A percentile compares a stretch with the other conserved stretches of the same genome.
These are phyloP conservation scores for Empidonax traillii DNA, from an alignment of 2,113 vertebrate genomes.

Conservation along the genomic window DNA sequence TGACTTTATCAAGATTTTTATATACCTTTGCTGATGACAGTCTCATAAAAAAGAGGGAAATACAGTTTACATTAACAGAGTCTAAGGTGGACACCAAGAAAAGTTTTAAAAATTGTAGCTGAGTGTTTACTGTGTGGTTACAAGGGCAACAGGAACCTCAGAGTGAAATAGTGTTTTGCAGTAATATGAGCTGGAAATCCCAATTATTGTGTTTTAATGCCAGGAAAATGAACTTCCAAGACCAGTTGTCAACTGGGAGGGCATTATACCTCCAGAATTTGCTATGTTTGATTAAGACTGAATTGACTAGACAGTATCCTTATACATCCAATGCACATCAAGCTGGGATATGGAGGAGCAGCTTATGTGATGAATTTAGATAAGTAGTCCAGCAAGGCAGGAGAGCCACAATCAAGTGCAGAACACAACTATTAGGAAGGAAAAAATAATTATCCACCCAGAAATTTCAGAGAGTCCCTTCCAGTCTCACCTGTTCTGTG, in stretches of 20 bases:
- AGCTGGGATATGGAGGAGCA: rapidly evolving
- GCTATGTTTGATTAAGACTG: neutral
- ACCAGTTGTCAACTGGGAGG: rapidly evolving
- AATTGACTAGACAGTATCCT: rapidly evolving
- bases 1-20: constrained; percentile 45
- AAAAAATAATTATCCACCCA: neutral
- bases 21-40: constrained; percentile 6
- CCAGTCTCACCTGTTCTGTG: neutral
- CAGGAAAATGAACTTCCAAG: neutral
- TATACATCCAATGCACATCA: neutral
- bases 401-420: neutral
- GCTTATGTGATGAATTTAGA: neutral
- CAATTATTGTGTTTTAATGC: neutral
- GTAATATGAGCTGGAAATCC: neutral
- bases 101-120: constrained; percentile 11
- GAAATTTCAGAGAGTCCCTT: neutral
- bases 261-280: no score
- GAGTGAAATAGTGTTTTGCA: neutral
- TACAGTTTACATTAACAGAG: neutral
- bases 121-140: neutral
- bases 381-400: neutral
- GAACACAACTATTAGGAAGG: neutral
- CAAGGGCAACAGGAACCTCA: neutral
- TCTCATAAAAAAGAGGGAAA: neutral
- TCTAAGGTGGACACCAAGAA: neutral